Evolutionary conservation across 2,797 vertebrate genomes (phyloP), one percentile per base, ranked within the genome.

Genomic region (Gymnopithys bicolor): DNA sequence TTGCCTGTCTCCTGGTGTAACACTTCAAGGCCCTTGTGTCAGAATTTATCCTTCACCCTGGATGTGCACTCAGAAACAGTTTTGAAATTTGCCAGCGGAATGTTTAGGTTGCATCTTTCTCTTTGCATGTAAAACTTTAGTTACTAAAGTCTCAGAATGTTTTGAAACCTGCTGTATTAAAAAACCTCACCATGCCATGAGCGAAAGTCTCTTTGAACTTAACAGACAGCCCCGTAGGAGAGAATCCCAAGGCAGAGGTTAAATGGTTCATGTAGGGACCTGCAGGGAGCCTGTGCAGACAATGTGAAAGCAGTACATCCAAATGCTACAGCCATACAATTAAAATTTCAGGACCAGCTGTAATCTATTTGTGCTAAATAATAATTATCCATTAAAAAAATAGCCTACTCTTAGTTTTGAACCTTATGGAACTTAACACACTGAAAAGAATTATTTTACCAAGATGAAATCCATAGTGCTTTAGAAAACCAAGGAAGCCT

Each of bases 381-480:
- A 48, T 22, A 69, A 52, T 33, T 18, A 80, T 30, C 7, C 6
- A 18, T 80, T 84, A 11, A 46, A 63, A 84, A 84, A 91, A n/a
- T 14, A 5, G 4, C 58, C 33, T 55, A 5, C 23, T 66, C 21
- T 82, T 67, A 13, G 0, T 81, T 66, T 77, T 92, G 67, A 89
- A 76, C 39, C 22, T 28, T 53, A 11, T 7, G 0, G 0, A 82
- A 35, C 28, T 55, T 60, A 19, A 33, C 37, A 22, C 1, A 5
- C 25, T 59, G 64, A 24, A 84, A 62, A 53, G 4, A 30, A 27
- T 52, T 53, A 1, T 76, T 76, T 59, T 88, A 75, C 43, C 35
- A 39, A 46, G 13, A 30, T 67, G n/a, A 89, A 82, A 35, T 76
- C 67, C 9, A 2, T 81, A 76, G 43, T 55, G 28, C 55, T 84